These are phyloP conservation scores for Sialia sialis DNA, from an alignment of 2,113 vertebrate genomes.

Conservation along the genomic window DNA sequence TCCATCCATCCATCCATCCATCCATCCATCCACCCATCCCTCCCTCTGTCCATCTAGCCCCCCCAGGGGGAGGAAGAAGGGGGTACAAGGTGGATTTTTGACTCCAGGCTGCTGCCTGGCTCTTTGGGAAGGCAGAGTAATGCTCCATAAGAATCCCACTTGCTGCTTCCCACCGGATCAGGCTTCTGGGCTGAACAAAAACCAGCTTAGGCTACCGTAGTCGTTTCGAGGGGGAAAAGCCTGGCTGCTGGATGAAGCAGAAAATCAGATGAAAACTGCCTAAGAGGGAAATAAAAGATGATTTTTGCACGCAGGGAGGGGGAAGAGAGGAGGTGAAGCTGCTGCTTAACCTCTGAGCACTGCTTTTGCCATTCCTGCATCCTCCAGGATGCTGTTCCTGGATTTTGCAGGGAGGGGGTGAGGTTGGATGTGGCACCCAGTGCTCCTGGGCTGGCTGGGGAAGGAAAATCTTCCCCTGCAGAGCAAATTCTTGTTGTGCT, in stretches of 20 bases:
- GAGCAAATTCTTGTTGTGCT: neutral
- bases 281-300: neutral
- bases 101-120: neutral
- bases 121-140: neutral
- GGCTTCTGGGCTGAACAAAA: neutral
- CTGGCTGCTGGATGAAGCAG: neutral
- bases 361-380: neutral
- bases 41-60: neutral
- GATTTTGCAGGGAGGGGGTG: neutral
- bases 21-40: neutral
- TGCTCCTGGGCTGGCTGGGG: neutral
- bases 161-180: fast-evolving
- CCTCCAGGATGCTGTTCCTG: neutral
- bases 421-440: neutral
- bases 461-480: neutral
- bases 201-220: fast-evolving
- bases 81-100: neutral
- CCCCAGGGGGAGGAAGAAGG: neutral
- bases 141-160: neutral
- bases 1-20: neutral
- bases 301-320: fast-evolving
- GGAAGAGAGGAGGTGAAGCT: neutral
- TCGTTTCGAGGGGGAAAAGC: neutral
- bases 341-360: neutral
- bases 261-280: neutral